These are phyloP conservation scores for Lindbergichthys nudifrons DNA, from an alignment of 2,797 vertebrate genomes.

Conservation along the genomic window DNA sequence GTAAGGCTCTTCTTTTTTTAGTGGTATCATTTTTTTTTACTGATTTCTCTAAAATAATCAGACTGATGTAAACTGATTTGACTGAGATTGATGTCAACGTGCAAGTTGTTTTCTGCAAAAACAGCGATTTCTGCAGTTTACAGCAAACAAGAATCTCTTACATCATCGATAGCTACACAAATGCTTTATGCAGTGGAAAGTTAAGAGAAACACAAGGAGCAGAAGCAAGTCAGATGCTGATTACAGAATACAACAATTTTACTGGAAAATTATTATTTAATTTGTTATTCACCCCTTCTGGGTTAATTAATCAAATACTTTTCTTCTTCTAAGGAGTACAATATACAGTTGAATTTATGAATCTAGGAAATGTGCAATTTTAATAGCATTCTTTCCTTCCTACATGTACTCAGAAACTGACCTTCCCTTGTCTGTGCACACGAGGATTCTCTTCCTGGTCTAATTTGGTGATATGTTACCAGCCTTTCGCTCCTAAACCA, in stretches of 20 bases:
- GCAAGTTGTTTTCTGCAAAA: background rate
- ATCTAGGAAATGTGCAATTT: background rate
- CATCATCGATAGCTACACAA: background rate
- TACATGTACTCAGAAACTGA: background rate
- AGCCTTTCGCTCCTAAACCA: conserved; percentile 33
- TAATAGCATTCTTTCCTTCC: too few relatives aligned
- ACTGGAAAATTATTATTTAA: background rate
- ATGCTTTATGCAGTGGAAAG: background rate
- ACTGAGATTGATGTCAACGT: background rate
- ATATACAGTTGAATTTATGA: background rate
- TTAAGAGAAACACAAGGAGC: background rate
- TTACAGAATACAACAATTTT: background rate
- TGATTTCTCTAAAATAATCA: background rate
- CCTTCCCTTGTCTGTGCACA: background rate
- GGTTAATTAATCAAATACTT: background rate
- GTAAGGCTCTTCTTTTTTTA: background rate
- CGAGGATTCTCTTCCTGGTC: conserved; percentile 13
- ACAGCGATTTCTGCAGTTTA: conserved; percentile 4
- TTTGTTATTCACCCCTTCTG: background rate
- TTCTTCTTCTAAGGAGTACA: background rate
- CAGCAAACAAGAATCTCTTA: background rate
- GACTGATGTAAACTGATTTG: background rate
- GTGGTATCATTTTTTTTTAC: background rate
- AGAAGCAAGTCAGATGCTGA: background rate
- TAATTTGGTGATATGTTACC: conserved; percentile 14